Evolutionary conservation across 2,113 vertebrate genomes (phyloP), one percentile per base, ranked within the genome.

Genomic region (Sarotherodon lohbergeri): DNA sequence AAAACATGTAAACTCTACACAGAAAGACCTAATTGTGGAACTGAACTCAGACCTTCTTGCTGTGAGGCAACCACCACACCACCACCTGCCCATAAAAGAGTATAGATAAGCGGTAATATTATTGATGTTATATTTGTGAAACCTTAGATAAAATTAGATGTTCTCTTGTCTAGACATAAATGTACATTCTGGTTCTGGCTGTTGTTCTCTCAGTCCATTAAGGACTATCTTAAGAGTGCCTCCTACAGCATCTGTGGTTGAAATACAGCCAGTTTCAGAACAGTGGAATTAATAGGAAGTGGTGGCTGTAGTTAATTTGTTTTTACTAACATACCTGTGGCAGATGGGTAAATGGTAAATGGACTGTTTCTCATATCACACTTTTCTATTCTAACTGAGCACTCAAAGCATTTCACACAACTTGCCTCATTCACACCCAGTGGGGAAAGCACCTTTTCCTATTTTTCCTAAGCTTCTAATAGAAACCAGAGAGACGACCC

Each of bases 91-190:
- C 56, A 29, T 16, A 29, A 29, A 0, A 59, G 3, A 16, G 3
- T 59, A 14, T 32, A 32, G 27, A 59, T 59, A 17, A 59, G 32
- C 0, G 0, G 4, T 32, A 59, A 59, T 36, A 63, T 63, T 63
- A 36, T 19, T 66, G 17, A 36, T 66, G 11, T 36, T 63, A 66
- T 36, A 66, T 66, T 66, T n/a, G 61, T 66, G 32, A 66, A 63
- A 63, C 32, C 32, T 34, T 36, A 36, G 36, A 63, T 63, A n/a
- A 63, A 36, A 4, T 36, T 10, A 29, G 56, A 59, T 63, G 32
- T 19, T 63, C 16, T 34, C 17, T 63, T 63, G 16, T 63, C 9
- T 63, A 6, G 9, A 63, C 17, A 34, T 63, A 36, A 17, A 6
- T 63, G 9, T 63, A 11, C 29, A 36, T 22, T 22, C 5, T 6